Evolutionary conservation across 1,140 invertebrate genomes (phyloP).

Genomic region (Papilio aristodemus): DNA sequence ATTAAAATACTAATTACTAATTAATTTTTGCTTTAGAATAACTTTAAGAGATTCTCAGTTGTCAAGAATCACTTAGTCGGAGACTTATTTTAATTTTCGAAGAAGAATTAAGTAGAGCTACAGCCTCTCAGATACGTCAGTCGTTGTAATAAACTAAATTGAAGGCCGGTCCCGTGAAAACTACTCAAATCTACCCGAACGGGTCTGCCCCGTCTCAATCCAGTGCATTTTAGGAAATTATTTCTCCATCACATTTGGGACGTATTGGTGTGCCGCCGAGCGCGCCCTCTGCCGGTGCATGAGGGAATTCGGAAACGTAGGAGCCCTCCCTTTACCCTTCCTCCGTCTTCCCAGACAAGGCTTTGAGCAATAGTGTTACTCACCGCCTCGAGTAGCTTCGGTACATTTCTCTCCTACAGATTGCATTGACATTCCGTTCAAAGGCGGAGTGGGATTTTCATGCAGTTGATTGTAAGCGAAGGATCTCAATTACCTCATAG

Average conservation of each 20-base stretch:
- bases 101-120: slow-evolving; percentile 24
- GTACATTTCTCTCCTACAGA: slow-evolving; percentile 27
- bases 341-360: slow-evolving; percentile 31
- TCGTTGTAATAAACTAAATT: slow-evolving; percentile 57
- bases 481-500: slow-evolving; percentile 21
- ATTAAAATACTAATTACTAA: no score
- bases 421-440: slow-evolving; percentile 27
- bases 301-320: slow-evolving; percentile 48
- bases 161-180: slow-evolving; percentile 49
- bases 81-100: slow-evolving; percentile 33
- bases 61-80: slow-evolving; percentile 12
- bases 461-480: slow-evolving; percentile 9
- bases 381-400: slow-evolving; percentile 34
- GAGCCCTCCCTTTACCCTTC: slow-evolving; percentile 32
- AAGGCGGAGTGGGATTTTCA: slow-evolving; percentile 27
- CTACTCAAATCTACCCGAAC: slow-evolving; percentile 55
- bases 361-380: slow-evolving; percentile 51
- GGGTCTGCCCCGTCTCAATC: slow-evolving; percentile 53
- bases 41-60: background rate
- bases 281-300: slow-evolving; percentile 61
- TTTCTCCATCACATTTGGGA: slow-evolving; percentile 61
- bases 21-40: background rate
- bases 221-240: slow-evolving; percentile 68
- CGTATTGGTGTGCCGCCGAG: slow-evolving; percentile 57
- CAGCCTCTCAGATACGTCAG: slow-evolving; percentile 22